Base-by-base conservation (phyloP, 2,797 vertebrate genomes). In the Melanotaenia nigrans region DNA sequence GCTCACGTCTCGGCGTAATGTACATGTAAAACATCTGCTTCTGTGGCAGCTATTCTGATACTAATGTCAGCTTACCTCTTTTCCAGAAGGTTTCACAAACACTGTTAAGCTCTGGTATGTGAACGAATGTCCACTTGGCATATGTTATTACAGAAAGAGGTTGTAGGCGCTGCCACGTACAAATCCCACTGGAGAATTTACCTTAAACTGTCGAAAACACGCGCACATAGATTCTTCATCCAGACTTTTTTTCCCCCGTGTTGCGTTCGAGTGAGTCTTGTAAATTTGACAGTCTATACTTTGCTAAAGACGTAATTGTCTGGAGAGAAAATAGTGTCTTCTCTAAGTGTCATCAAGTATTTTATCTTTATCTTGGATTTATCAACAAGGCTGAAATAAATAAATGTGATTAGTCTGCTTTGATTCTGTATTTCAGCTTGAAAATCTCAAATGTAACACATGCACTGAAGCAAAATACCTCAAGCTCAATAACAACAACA, bases 131-230 rank as follows among this genome's bases (percentile, higher is more conserved):
- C 22, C 36, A 16, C 42, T 57, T 20, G 58, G 57, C 55, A 73
- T 67, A 35, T 71, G 76, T 80, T 67, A 2, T 24, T 38, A 71
- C 56, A 42, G 77, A 61, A 61, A 47, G 42, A 65, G 73, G 35
- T 57, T 70, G 85, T 35, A 62, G 69, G 25, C 79, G 79, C 74
- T 95, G 94, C 94, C 94, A 95, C 94, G 93, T 95, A 93, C 91
- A 88, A 92, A 91, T 71, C 85, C 91, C 75, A 75, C 81, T 5
- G 61, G 58, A 76, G 24, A 38, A 12, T 2, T 28, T 1, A 14
- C 77, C 79, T 1, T 86, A 89, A 85, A 73, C 11, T 36, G 3
- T 0, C 0, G 5, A 73, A n/a, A 33, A 88, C 0, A 75, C 0
- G 86, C 87, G 91, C 93, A 88, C 0, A 0, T 2, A 36, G 78